These are phyloP conservation scores for Neoniphon sammara DNA, from an alignment of 2,797 vertebrate species.

Conservation along the genomic window DNA sequence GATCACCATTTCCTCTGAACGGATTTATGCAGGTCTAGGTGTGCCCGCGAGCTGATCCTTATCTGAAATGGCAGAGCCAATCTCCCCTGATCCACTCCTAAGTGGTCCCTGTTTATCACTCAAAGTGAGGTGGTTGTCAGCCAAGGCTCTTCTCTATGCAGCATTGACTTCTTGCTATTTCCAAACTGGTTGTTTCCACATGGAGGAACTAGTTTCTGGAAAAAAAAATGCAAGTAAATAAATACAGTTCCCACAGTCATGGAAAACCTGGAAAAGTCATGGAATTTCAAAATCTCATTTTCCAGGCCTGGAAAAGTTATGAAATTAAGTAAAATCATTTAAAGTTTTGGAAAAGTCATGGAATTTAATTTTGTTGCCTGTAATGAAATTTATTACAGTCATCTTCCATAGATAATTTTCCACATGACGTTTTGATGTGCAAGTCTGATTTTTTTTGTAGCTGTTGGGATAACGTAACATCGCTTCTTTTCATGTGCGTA, in stretches of 20 bases:
- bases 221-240: slow-evolving; percentile 11
- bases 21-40: slow-evolving; percentile 81
- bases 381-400: no score
- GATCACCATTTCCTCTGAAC: slow-evolving; percentile 75
- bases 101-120: slow-evolving; percentile 83
- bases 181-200: background rate
- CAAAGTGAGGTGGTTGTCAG: slow-evolving; percentile 76
- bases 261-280: no score
- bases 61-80: slow-evolving; percentile 80
- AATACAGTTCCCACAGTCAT: slow-evolving; percentile 14
- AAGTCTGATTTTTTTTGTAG: no score
- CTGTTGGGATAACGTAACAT: no score
- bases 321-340: no score
- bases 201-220: slow-evolving; percentile 21
- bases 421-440: no score
- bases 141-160: slow-evolving; percentile 67
- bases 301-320: no score
- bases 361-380: no score
- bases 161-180: slow-evolving; percentile 61
- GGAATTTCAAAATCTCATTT: no score
- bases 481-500: no score
- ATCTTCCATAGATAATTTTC: no score
- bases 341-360: no score
- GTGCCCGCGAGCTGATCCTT: slow-evolving; percentile 79
- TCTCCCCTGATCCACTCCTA: slow-evolving; percentile 81